These are phyloP conservation scores for Nothobranchius furzeri DNA, from an alignment of 2,113 vertebrate species.

Conservation along the genomic window DNA sequence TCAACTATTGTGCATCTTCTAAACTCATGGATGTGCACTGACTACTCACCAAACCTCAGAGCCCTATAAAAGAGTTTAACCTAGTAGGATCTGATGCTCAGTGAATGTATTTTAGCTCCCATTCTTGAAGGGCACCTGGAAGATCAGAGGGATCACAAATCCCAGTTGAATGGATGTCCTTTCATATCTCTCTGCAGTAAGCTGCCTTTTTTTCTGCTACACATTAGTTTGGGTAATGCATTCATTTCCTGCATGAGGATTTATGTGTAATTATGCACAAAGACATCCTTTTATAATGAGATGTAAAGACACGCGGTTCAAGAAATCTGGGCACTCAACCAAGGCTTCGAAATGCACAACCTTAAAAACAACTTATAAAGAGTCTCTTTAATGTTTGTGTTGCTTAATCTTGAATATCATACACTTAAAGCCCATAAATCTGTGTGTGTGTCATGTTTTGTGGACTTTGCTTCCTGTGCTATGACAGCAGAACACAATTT, in stretches of 20 bases:
- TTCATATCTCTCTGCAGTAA: conserved; percentile 57
- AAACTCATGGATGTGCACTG: conserved; percentile 5
- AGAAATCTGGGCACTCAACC: conserved; percentile 58
- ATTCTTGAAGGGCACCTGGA: conserved; percentile 20
- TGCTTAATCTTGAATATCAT: conserved; percentile 12
- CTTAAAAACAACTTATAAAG: conserved; percentile 34
- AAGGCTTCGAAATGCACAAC: conserved; percentile 47
- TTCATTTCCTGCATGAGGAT: conserved; percentile 69
- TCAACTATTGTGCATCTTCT: not conserved
- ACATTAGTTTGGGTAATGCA: conserved; percentile 49
- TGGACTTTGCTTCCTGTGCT: conserved; percentile 16
- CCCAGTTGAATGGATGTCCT: conserved; percentile 61
- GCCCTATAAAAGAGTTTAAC: not conserved
- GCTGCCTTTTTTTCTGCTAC: conserved; percentile 40
- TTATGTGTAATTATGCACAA: conserved; percentile 74
- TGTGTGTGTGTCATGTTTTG: conserved; percentile 21
- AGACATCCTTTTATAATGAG: conserved; percentile 66
- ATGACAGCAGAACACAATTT: conserved; percentile 1
- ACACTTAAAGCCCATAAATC: conserved; percentile 8
- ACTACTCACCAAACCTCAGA: not conserved
- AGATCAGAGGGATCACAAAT: conserved; percentile 63
- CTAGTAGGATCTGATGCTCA: not conserved
- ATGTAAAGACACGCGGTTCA: conserved; percentile 52
- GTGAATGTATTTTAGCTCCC: not conserved
- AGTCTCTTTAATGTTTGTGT: conserved; percentile 33